A percentile compares a stretch with the other conserved stretches of the same genome.
Evolutionary conservation across 2,797 vertebrate species (phyloP).

Genomic region (Chelon labrosus): DNA sequence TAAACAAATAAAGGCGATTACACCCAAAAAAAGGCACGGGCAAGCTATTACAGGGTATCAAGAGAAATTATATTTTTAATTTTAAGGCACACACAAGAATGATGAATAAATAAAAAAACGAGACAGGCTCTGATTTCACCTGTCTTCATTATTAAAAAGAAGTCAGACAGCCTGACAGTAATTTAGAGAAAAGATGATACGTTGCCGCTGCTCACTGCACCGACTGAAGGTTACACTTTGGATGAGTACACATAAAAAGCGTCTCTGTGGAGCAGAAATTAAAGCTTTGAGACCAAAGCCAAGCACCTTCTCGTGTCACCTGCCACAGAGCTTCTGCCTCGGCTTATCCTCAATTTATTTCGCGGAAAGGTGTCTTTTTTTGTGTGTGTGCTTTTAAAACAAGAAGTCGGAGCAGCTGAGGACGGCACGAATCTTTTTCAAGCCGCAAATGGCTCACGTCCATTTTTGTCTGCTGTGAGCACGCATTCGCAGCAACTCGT

Average conservation of each 20-base stretch:
- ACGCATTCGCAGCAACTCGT: slow-evolving; percentile 4
- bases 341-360: slow-evolving; percentile 16
- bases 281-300: slow-evolving; percentile 51
- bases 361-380: background rate
- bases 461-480: slow-evolving; percentile 24
- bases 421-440: slow-evolving; percentile 16
- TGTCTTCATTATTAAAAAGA: slow-evolving; percentile 17
- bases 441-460: slow-evolving; percentile 27
- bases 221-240: slow-evolving; percentile 33
- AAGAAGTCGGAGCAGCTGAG: slow-evolving; percentile 14
- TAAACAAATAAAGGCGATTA: no score
- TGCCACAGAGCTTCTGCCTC: slow-evolving; percentile 24
- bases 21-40: background rate
- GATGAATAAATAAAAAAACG: slow-evolving; percentile 1
- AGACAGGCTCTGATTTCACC: slow-evolving; percentile 26
- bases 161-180: slow-evolving; percentile 38
- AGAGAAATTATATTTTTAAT: slow-evolving; percentile 3
- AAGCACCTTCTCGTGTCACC: slow-evolving; percentile 30
- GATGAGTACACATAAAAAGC: slow-evolving; percentile 25
- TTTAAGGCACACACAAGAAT: slow-evolving; percentile 7
- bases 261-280: slow-evolving; percentile 36
- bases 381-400: slow-evolving; percentile 10
- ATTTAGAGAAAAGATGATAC: slow-evolving; percentile 37
- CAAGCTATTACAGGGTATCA: background rate
- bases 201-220: background rate